Evolutionary conservation across 2,888 invertebrate species (phyloP).

Genomic region (Tachina lurida): DNA sequence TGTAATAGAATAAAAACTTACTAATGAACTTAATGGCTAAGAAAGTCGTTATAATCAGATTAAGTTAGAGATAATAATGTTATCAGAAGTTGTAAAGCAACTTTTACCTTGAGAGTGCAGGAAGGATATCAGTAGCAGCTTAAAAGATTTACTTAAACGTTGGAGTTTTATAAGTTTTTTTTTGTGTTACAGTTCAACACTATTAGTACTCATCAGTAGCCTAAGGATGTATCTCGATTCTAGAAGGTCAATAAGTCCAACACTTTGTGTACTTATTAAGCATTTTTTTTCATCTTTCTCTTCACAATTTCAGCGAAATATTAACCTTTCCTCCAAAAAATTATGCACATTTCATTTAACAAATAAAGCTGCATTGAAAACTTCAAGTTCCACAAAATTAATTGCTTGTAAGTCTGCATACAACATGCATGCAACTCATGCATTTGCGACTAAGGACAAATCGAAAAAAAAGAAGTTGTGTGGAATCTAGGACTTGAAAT

Average conservation of each 20-base stretch:
- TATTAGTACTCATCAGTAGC: no score
- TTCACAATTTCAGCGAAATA: neutral
- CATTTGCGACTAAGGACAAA: neutral
- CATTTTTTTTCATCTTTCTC: no score
- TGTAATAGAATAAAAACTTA: constrained; percentile 1
- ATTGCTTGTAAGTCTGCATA: constrained; percentile 33
- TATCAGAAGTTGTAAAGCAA: neutral
- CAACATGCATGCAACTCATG: neutral
- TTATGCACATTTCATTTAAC: constrained; percentile 7
- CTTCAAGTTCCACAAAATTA: constrained; percentile 56
- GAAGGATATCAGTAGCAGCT: no score
- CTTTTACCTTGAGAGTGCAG: neutral
- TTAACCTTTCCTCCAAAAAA: neutral
- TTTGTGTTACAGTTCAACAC: no score
- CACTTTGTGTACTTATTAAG: no score
- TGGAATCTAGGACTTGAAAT: constrained; percentile 41
- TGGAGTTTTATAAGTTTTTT: no score
- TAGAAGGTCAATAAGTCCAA: no score
- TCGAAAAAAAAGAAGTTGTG: constrained; percentile 1
- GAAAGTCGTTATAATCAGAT: constrained; percentile 34
- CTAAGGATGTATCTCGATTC: no score
- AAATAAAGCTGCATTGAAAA: constrained; percentile 59
- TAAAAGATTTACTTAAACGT: no score
- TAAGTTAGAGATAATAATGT: constrained; percentile 24
- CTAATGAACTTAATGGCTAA: constrained; percentile 22